Percentiles rank a stretch among this genome's conserved stretches.
These are phyloP conservation scores for Lottia gigantea DNA, from an alignment of 2,888 invertebrate genomes.

Conservation along the genomic window DNA sequence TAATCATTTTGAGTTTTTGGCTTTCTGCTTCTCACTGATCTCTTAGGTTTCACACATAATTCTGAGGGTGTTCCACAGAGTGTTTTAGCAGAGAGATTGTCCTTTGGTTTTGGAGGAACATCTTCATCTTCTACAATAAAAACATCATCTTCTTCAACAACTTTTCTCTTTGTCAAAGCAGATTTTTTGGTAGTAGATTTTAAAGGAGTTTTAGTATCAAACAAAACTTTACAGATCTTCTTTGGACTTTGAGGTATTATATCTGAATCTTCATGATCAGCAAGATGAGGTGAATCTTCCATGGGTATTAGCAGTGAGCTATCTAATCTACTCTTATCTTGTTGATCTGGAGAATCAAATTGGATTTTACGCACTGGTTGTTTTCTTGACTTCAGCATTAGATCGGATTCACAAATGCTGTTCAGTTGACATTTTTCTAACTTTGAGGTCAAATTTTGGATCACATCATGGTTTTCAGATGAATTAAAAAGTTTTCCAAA, in stretches of 20 bases:
- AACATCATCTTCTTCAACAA: no score
- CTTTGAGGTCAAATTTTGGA: neutral
- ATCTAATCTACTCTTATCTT: neutral
- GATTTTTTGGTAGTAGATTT: no score
- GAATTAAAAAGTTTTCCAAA: neutral
- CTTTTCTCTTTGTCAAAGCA: no score
- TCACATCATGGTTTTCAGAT: neutral
- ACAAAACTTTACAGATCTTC: neutral
- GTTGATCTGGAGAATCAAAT: conserved; percentile 3
- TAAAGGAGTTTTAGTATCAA: neutral
- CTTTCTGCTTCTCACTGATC: no score
- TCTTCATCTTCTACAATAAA: no score
- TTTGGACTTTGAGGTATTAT: neutral
- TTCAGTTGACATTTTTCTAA: neutral
- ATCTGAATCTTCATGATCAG: neutral
- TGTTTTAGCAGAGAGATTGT: no score
- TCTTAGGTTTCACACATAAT: no score
- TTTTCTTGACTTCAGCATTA: neutral
- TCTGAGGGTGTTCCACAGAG: no score
- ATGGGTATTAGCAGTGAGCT: no score
- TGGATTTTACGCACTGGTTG: neutral
- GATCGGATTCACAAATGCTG: neutral
- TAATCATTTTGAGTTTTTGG: no score
- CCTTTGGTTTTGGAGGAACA: no score
- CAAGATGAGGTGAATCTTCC: neutral